Evolutionary conservation across 2,113 vertebrate genomes (phyloP).

Genomic region (Pungitius pungitius): DNA sequence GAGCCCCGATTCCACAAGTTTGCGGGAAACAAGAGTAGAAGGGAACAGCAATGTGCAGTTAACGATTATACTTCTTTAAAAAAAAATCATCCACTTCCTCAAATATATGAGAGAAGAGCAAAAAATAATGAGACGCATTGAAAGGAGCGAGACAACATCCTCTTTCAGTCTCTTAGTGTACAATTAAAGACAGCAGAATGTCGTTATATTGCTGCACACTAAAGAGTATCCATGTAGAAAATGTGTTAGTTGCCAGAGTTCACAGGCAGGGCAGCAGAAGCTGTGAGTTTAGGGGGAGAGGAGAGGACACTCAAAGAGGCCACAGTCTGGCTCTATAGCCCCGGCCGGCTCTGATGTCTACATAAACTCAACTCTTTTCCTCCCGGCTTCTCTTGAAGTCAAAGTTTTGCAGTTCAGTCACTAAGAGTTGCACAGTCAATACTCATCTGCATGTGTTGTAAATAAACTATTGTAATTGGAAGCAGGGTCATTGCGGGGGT

Average conservation of each 20-base stretch:
- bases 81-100: conserved; percentile 22
- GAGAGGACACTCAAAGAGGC: conserved; percentile 24
- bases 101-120: conserved; percentile 7
- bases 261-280: conserved; percentile 24
- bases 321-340: background rate
- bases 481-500: too few species aligned
- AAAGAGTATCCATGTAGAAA: background rate
- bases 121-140: conserved; percentile 28
- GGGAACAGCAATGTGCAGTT: conserved; percentile 39
- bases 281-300: conserved; percentile 26
- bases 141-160: conserved; percentile 6
- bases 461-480: too few species aligned
- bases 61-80: conserved; percentile 20
- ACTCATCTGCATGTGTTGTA: conserved; percentile 5
- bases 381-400: conserved; percentile 1
- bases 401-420: conserved; percentile 5
- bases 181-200: conserved; percentile 30
- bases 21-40: conserved; percentile 20
- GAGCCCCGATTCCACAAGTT: conserved; percentile 12
- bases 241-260: conserved; percentile 38
- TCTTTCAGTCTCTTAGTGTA: conserved; percentile 27
- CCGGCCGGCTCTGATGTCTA: conserved; percentile 5
- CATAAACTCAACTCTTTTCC: background rate
- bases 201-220: conserved; percentile 15
- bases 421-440: conserved; percentile 8